Evolutionary conservation across 2,888 invertebrate genomes (phyloP).

Genomic region (Eueremaeus valkanovi): DNA sequence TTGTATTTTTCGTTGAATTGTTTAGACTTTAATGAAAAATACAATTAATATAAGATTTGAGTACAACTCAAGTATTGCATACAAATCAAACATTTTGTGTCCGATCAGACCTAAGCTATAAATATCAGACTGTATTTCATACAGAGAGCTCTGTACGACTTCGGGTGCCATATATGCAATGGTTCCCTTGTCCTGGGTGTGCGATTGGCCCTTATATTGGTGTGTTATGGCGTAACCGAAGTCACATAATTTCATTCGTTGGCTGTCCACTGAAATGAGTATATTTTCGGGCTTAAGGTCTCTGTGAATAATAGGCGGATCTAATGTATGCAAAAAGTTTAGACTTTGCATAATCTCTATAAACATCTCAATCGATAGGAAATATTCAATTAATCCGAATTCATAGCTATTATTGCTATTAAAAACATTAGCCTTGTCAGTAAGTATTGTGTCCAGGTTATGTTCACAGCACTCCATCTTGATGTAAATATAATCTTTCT

Average conservation of each 20-base stretch:
- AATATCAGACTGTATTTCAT: too few species aligned
- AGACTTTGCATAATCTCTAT: background rate
- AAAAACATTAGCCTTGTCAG: background rate
- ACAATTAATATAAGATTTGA: too few species aligned
- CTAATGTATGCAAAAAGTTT: background rate
- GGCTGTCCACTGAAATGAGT: background rate
- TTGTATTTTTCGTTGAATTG: too few species aligned
- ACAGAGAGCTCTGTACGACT: background rate
- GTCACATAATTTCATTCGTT: constrained; percentile 14
- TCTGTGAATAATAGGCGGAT: background rate
- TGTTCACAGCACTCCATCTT: background rate
- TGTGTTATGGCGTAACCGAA: background rate
- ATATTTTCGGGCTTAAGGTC: constrained; percentile 1
- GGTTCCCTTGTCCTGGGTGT: background rate
- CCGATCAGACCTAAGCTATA: too few species aligned
- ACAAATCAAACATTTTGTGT: too few species aligned
- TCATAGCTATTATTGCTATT: background rate
- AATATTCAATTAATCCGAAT: background rate
- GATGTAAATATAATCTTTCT: background rate
- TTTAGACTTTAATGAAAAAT: too few species aligned
- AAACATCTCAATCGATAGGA: background rate
- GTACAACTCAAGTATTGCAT: too few species aligned
- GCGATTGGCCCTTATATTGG: background rate
- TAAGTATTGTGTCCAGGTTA: background rate
- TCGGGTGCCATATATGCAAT: background rate